Conservation (phyloP, 2,888 invertebrate genomes). For the Priocnemis perturbator region DNA sequence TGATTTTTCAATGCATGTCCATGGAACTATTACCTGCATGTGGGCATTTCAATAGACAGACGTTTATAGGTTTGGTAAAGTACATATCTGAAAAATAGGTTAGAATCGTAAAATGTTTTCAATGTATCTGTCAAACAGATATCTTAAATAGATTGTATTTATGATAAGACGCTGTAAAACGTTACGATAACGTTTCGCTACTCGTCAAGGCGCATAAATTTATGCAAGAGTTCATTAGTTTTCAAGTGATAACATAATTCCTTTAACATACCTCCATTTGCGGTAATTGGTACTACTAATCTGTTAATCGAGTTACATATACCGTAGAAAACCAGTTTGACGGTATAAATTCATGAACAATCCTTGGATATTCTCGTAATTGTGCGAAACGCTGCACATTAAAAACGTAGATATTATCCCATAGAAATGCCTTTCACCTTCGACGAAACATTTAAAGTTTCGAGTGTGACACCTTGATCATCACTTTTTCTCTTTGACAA, state of each 20-base stretch:
- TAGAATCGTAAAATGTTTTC: no score
- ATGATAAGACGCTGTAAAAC: no score
- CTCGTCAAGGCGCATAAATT: no score
- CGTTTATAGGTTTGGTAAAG: no score
- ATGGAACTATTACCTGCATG: no score
- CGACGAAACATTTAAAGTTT: background rate
- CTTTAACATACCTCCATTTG: background rate
- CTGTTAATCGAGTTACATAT: background rate
- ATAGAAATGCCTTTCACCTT: slow-evolving; percentile 4
- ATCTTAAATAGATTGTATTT: no score
- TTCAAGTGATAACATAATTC: background rate
- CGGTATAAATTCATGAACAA: background rate
- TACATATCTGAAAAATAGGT: no score
- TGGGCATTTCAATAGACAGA: no score
- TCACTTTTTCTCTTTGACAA: slow-evolving; percentile 1
- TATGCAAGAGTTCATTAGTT: background rate
- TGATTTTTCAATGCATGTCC: no score
- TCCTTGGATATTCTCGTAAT: background rate
- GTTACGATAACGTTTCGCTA: no score
- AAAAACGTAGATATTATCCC: slow-evolving; percentile 5
- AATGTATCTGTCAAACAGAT: no score
- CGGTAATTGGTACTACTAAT: background rate
- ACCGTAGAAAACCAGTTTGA: background rate
- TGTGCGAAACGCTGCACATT: background rate
- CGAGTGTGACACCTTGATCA: background rate